phyloP scores from a whole-genome alignment of 2,888 invertebrate species.

The Elegia similella region DNA sequence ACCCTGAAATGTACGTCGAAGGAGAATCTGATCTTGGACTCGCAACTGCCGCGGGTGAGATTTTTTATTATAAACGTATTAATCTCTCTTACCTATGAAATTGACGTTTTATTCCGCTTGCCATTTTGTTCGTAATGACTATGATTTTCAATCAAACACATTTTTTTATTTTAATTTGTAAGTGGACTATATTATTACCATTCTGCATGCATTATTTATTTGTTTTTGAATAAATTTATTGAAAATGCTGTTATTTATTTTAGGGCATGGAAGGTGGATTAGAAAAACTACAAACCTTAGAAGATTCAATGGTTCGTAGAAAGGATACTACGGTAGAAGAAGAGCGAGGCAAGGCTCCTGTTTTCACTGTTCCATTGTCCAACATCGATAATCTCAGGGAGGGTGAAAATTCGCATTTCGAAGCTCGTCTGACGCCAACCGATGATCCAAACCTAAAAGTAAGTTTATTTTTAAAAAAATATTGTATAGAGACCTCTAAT shows the following conservation, averaged over 20 bases:
- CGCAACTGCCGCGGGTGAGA: constrained; percentile 93
- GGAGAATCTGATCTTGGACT: constrained; percentile 93
- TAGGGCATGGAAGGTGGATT: constrained; percentile 97
- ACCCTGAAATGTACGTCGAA: constrained; percentile 93
- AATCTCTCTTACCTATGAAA: too few species aligned
- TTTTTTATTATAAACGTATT: neutral
- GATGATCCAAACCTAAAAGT: constrained; percentile 94
- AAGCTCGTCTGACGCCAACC: constrained; percentile 92
- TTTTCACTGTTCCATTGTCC: constrained; percentile 93
- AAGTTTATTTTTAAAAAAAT: constrained; percentile 26
- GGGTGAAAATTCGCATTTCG: constrained; percentile 95
- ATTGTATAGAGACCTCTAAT: neutral
- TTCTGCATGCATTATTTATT: too few species aligned
- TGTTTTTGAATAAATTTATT: too few species aligned
- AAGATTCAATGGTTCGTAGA: constrained; percentile 92
- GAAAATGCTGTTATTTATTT: too few species aligned
- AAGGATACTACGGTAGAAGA: constrained; percentile 88
- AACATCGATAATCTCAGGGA: constrained; percentile 93
- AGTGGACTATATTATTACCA: too few species aligned
- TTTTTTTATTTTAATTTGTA: too few species aligned
- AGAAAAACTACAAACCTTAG: constrained; percentile 95
- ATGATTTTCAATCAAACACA: too few species aligned
- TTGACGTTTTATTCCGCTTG: too few species aligned
- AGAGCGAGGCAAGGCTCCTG: constrained; percentile 91
- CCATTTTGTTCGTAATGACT: too few species aligned